Base-by-base conservation (phyloP, 2,888 invertebrate genomes). In the Platerodrilus igneus region DNA sequence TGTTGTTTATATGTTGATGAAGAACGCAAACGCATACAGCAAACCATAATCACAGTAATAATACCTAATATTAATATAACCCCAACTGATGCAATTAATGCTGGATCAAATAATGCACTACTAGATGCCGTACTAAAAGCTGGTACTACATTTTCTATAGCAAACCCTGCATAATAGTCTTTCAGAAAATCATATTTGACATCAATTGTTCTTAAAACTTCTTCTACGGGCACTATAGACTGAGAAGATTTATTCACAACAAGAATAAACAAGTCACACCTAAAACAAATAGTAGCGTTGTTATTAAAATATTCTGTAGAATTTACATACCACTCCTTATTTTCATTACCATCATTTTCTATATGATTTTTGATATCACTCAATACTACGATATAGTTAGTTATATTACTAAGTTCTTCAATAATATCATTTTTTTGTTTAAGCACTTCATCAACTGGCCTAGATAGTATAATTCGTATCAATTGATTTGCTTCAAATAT, bases 221-320 rank as follows among this genome's bases (percentile, higher is more conserved):
- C 80, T 40, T 85, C 83, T 7, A 89, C 86, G 0, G 86, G 80
- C 2, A 84, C 70, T 33, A 91, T 87, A 33, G 81, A 81, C 60
- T 83, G 81, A 0, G 81, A 79, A 45, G 71, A 68, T 0, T 79
- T 77, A 58, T 90, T 85, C 0, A 91, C 86, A 0, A 87, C 87
- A 60, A 89, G 81, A 41, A 91, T 76, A 58, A 87, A 88, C 67
- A 91, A 78, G 60, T 91, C 91, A 54, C 87, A 86, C 88, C 88
- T 85, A 54, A 22, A 62, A 56, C 32, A 35, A 37, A 46, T n/a
- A 37, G n/a, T n/a, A n/a, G n/a, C n/a, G n/a, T n/a, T n/a, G n/a
- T n/a, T n/a, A n/a, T n/a, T n/a, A n/a, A n/a, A n/a, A n/a, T n/a
- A n/a, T n/a, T n/a, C n/a, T n/a, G n/a, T 30, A 17, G 15, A 10